Base-by-base conservation (phyloP, 2,113 vertebrate genomes). In the Colaptes auratus region DNA sequence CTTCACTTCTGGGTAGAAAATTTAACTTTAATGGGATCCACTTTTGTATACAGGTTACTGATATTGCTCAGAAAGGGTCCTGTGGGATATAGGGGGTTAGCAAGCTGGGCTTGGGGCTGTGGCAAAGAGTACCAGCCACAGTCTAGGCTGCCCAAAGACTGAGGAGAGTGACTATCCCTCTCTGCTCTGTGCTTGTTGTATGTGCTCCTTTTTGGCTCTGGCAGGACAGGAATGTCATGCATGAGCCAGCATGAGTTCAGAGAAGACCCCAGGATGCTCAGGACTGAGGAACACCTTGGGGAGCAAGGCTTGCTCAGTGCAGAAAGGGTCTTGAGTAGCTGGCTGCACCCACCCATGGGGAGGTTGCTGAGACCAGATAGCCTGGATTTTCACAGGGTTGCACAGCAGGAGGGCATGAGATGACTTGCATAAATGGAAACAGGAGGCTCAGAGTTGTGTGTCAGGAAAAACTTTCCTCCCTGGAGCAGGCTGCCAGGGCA, bases 361-460 rank as follows among this genome's bases (percentile, higher is more conserved):
- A 64, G 8, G 24, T 5, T 42, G 10, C 46, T 30, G 75, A 76
- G 63, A n/a, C 25, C 46, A 33, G 44, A 24, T 16, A 39, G 55
- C n/a, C 14, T 46, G n/a, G 21, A 44, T 52, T 31, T 63, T 82
- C 12, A 4, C 44, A 35, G 73, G 31, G 27, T 4, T 53, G 11
- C 12, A 3, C 0, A 1, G 17, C 1, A 0, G 69, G 48, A 76
- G 7, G 23, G 28, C 35, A 17, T 0, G 4, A 52, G 28, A 23
- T 53, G 60, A 24, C 1, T 4, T 9, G 7, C 10, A 0, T 20
- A 33, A 88, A 28, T 58, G 53, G 27, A 61, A 88, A 31, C 6
- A 13, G 55, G 88, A 44, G 23, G 17, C 25, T 81, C 46, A 30
- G 39, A 27, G 23, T 4, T 52, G 31, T 20, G 2, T 46, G 36